Conservation (phyloP, 2,797 vertebrate genomes). For the Malacoctenus gilli region DNA sequence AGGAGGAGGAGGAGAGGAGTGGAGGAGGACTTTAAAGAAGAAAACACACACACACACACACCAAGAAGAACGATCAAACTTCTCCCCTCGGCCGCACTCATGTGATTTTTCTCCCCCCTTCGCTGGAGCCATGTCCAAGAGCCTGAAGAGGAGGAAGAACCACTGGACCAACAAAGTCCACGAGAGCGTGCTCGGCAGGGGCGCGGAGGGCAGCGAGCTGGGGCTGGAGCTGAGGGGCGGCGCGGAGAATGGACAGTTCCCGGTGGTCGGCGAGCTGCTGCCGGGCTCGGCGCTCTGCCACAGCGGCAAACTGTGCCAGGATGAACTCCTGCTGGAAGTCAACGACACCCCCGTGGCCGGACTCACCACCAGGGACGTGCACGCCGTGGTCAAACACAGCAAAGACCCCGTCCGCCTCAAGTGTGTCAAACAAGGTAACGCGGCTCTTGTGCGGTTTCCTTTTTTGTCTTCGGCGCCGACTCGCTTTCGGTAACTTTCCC, state of each 20-base stretch:
- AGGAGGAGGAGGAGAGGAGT: too few species aligned
- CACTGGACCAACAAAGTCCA: slow-evolving; percentile 99
- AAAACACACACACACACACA: too few species aligned
- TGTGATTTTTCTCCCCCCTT: slow-evolving; percentile 46
- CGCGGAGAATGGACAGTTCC: slow-evolving; percentile 95
- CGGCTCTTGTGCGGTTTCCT: background rate
- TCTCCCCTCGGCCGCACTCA: slow-evolving; percentile 59
- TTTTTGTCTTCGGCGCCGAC: background rate
- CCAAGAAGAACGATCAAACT: too few species aligned
- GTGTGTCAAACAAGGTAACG: slow-evolving; percentile 94
- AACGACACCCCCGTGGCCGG: slow-evolving; percentile 97
- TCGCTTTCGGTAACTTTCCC: too few species aligned
- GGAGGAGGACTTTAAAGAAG: too few species aligned
- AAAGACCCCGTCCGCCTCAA: slow-evolving; percentile 95
- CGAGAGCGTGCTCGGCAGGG: slow-evolving; percentile 89
- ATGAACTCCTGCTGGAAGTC: slow-evolving; percentile 93
- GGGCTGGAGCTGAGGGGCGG: slow-evolving; percentile 93
- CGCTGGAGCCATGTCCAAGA: slow-evolving; percentile 92
- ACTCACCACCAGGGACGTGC: slow-evolving; percentile 95
- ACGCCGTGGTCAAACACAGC: slow-evolving; percentile 95
- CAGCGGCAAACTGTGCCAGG: slow-evolving; percentile 79
- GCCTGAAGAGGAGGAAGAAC: slow-evolving; percentile 91
- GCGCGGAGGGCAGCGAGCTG: slow-evolving; percentile 86
- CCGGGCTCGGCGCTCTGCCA: slow-evolving; percentile 85
- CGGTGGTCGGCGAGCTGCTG: slow-evolving; percentile 87